Conservation (phyloP, 2,797 vertebrate genomes). For the Anguilla pacifica region DNA sequence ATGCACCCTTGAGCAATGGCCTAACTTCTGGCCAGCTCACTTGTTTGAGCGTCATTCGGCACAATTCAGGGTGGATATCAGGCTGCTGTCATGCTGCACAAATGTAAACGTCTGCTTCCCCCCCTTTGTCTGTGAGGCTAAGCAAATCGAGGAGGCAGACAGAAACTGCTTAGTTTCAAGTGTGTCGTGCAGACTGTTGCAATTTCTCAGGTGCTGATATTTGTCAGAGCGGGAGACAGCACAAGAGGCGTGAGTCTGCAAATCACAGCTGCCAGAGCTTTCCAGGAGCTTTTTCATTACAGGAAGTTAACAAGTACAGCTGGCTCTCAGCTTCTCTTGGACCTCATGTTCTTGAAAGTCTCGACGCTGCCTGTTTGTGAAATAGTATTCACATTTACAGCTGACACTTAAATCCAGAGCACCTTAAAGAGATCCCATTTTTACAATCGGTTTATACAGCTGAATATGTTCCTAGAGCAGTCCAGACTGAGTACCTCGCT, state of each 20-base stretch:
- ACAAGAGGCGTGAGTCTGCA: background rate
- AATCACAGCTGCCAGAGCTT: background rate
- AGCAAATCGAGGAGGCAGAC: background rate
- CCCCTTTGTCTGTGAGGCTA: background rate
- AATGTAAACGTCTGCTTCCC: background rate
- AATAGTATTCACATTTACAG: background rate
- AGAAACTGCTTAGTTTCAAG: background rate
- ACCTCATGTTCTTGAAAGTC: background rate
- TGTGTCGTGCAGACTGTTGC: background rate
- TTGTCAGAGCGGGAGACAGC: background rate
- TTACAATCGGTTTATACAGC: too few species aligned
- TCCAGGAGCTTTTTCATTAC: background rate
- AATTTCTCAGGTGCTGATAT: background rate
- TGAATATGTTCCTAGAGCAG: too few species aligned
- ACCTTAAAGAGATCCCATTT: too few species aligned
- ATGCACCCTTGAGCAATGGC: background rate
- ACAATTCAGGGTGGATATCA: background rate
- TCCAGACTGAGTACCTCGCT: too few species aligned
- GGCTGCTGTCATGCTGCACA: background rate
- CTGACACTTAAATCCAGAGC: too few species aligned
- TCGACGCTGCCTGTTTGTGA: background rate
- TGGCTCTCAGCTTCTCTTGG: background rate
- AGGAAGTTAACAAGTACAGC: background rate
- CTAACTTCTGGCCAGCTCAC: background rate
- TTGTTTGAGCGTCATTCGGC: background rate